Base-by-base conservation (phyloP, 2,797 vertebrate genomes). In the Periparus ater region DNA sequence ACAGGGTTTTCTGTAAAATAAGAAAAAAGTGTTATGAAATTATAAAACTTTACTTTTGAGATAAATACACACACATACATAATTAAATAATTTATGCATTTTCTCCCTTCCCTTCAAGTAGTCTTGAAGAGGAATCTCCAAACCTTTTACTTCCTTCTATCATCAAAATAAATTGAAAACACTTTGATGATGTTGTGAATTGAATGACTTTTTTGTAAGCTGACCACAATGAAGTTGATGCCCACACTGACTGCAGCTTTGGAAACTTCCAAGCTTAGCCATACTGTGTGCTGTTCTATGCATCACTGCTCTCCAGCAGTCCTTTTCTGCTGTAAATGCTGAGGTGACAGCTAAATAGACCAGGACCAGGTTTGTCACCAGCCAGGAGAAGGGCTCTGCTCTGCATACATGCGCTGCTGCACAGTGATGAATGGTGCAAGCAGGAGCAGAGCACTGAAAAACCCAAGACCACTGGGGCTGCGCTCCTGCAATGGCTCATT, bases 1-100 rank as follows among this genome's bases (percentile, higher is more conserved):
- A 25, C n/a, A 87, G 8, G 98, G 97, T 97, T 90, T 98, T 48
- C 99, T 99, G 83, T 53, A 54, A 84, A 94, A 53, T 4, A 90
- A 88, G 77, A 83, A 75, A 53, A 45, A 86, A 25, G 3, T 10
- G 36, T 72, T 81, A 55, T 17, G 17, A 63, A 61, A 66, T 74
- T 6, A 34, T 23, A 62, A 36, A 83, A 44, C n/a, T 61, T 88
- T 19, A 61, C 36, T 63, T 88, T 72, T 11, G 14, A 72, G 36
- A 29, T 44, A 23, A 57, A 62, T 51, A 70, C 21, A 51, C 63
- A 34, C 17, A 82, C 11, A 63, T 25, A 60, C 16, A 40, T 48
- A 7, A 82, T 20, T 42, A 30, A 55, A 36, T 80, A 1, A 29
- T 53, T 44, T 34, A 62, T 72, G 25, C 66, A 10, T 55, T 78